A percentile compares a stretch with the other conserved stretches of the same genome.
phyloP scores from a whole-genome alignment of 1,140 invertebrate genomes.

The Onthophagus taurus region DNA sequence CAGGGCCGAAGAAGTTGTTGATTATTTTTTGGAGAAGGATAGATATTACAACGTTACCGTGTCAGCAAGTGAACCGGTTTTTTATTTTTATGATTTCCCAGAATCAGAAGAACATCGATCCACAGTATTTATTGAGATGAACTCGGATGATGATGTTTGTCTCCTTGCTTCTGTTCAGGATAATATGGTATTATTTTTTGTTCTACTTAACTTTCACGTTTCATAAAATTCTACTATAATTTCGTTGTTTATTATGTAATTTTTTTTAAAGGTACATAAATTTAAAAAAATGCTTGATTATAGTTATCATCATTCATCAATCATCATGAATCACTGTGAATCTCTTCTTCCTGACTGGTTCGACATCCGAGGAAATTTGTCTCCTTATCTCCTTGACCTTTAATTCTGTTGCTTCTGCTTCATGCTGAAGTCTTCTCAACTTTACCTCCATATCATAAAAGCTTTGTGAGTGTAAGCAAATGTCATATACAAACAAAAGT shows the following conservation, averaged over 20 bases:
- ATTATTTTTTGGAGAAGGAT: conserved; percentile 47
- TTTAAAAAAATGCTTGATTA: neutral
- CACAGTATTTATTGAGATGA: conserved; percentile 55
- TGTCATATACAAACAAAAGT: no score
- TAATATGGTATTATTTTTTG: conserved; percentile 22
- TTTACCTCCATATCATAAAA: no score
- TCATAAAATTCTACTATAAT: neutral
- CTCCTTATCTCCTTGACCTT: no score
- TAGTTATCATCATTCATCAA: neutral
- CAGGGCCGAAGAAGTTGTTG: conserved; percentile 41
- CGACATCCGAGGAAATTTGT: no score
- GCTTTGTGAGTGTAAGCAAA: no score
- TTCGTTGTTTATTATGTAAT: neutral
- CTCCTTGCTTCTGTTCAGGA: conserved; percentile 46
- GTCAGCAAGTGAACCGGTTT: conserved; percentile 42
- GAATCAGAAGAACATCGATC: conserved; percentile 26
- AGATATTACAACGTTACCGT: conserved; percentile 34
- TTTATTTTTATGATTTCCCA: conserved; percentile 28
- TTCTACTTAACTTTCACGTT: neutral
- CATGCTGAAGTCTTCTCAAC: no score
- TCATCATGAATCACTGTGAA: no score
- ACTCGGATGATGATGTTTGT: conserved; percentile 56
- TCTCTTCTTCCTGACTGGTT: no score
- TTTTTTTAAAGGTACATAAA: neutral
- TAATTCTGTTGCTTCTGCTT: no score